Conservation (phyloP, 35 echinoderm and acorn worm species). For the Ophiothrix spiculata region DNA sequence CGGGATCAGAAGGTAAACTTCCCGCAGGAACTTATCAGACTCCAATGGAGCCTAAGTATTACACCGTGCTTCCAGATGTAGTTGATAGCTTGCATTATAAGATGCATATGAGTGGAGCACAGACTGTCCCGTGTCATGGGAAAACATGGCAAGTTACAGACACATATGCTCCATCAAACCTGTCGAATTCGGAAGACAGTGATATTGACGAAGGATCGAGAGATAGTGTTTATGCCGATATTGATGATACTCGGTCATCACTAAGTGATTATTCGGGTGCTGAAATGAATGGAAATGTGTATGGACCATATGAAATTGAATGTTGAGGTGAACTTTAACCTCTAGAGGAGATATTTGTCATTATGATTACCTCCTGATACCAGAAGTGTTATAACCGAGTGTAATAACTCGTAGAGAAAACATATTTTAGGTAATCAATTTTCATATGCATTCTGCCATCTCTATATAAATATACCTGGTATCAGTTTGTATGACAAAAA, state of each 20-base stretch:
- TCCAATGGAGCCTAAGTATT: not conserved
- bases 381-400: too few relatives aligned
- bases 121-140: not conserved
- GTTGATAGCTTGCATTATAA: not conserved
- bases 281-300: not conserved
- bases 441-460: too few relatives aligned
- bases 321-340: not conserved
- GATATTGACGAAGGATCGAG: not conserved
- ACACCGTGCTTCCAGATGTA: conserved; percentile 2
- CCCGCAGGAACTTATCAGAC: not conserved
- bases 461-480: too few relatives aligned
- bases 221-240: not conserved
- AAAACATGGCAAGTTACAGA: not conserved
- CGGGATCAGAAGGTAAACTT: not conserved
- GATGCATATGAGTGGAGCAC: not conserved
- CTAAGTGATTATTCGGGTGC: not conserved
- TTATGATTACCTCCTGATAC: too few relatives aligned
- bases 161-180: not conserved
- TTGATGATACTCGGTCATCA: not conserved
- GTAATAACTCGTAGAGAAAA: too few relatives aligned
- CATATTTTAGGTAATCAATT: too few relatives aligned
- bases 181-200: not conserved
- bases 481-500: too few relatives aligned
- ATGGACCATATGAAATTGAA: not conserved
- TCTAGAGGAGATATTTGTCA: too few relatives aligned